Evolutionary conservation across 2,113 vertebrate species (phyloP).

Genomic region (Gambusia holbrooki): DNA sequence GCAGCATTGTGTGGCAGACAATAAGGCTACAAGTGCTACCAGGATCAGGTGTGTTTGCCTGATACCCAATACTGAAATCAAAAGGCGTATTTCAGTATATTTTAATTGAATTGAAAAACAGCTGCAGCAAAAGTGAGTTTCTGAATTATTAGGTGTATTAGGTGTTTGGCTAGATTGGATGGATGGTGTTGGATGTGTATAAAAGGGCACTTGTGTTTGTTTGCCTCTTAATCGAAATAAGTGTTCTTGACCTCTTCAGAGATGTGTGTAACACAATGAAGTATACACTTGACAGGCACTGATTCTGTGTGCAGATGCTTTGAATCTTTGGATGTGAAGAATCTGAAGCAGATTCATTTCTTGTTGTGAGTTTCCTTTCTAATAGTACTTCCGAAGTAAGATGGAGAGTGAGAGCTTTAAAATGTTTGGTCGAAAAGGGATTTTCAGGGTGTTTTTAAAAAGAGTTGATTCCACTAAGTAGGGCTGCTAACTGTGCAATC

Average conservation of each 20-base stretch:
- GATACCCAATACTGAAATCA: constrained; percentile 75
- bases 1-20: constrained; percentile 60
- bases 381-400: constrained; percentile 9
- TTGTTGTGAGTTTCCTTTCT: constrained; percentile 4
- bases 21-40: constrained; percentile 58
- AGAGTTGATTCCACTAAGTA: constrained; percentile 52
- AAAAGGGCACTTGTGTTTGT: constrained; percentile 54
- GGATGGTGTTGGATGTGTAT: constrained; percentile 25
- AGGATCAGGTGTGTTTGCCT: constrained; percentile 75
- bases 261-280: constrained; percentile 52
- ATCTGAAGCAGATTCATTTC: neutral
- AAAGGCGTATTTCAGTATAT: constrained; percentile 60
- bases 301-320: constrained; percentile 47
- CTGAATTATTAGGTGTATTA: constrained; percentile 20
- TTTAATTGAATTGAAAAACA: constrained; percentile 69
- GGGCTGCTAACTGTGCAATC: constrained; percentile 42
- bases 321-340: constrained; percentile 65
- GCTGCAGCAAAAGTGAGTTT: constrained; percentile 45
- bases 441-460: constrained; percentile 51
- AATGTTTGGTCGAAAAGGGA: constrained; percentile 41
- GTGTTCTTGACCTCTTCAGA: constrained; percentile 54
- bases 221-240: constrained; percentile 62
- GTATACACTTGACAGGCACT: constrained; percentile 59
- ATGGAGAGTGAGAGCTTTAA: constrained; percentile 18
- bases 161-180: constrained; percentile 51